Evolutionary conservation across 2,113 vertebrate genomes (phyloP).

Genomic region (Cyanoderma ruficeps): DNA sequence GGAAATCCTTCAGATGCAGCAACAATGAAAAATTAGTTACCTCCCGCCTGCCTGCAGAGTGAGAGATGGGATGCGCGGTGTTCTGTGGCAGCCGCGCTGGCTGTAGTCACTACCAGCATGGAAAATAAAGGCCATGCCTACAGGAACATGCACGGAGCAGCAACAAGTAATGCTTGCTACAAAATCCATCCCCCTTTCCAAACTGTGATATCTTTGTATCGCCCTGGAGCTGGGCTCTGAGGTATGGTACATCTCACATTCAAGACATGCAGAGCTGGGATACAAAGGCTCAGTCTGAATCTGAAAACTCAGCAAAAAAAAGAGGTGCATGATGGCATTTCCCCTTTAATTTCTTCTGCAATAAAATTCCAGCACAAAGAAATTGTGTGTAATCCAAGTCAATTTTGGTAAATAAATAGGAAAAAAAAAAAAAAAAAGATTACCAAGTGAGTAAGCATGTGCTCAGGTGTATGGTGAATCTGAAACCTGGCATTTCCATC

Average conservation of each 20-base stretch:
- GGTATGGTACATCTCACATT: slow-evolving; percentile 34
- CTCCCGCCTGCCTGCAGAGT: neutral
- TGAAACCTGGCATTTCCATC: slow-evolving; percentile 35
- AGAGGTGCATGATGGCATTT: slow-evolving; percentile 1
- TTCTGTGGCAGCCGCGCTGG: neutral
- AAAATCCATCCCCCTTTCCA: slow-evolving; percentile 48
- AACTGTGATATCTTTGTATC: slow-evolving; percentile 19
- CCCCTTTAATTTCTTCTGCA: slow-evolving; percentile 6
- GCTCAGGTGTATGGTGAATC: slow-evolving; percentile 36
- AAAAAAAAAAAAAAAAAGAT: slow-evolving; percentile 35
- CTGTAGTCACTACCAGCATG: slow-evolving; percentile 9
- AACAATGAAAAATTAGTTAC: slow-evolving; percentile 32
- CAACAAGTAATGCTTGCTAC: slow-evolving; percentile 69
- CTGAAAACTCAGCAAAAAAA: neutral
- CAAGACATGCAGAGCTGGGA: neutral
- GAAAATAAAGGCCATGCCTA: slow-evolving; percentile 63
- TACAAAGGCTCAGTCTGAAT: slow-evolving; percentile 5
- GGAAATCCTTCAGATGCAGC: slow-evolving; percentile 52
- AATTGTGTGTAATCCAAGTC: slow-evolving; percentile 1
- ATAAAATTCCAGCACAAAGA: slow-evolving; percentile 49
- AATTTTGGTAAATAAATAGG: slow-evolving; percentile 47
- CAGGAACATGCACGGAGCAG: slow-evolving; percentile 51
- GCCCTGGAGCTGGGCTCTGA: slow-evolving; percentile 45
- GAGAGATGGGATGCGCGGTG: neutral
- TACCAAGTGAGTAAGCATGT: slow-evolving; percentile 40